A percentile compares a stretch with the other conserved stretches of the same genome.
These are phyloP conservation scores for Paramacrobiotus metropolitanus DNA, from an alignment of 1,140 invertebrate genomes.

Conservation along the genomic window DNA sequence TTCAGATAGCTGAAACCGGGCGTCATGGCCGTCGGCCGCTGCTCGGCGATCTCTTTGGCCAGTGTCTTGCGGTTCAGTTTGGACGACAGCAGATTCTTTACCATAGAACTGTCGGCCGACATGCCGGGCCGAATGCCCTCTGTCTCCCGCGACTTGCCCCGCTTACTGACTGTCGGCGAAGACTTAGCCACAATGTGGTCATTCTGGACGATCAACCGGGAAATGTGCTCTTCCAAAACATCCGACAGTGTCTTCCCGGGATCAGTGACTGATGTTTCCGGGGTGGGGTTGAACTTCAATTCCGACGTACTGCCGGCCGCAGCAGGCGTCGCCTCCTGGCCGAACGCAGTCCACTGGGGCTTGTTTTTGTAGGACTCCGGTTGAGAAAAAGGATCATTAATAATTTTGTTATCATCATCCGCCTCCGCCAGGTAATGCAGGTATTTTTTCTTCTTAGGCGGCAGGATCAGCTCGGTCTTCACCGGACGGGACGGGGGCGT, in stretches of 20 bases:
- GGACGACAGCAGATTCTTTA: background rate
- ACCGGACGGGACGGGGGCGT: background rate
- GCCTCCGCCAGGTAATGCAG: background rate
- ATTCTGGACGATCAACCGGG: background rate
- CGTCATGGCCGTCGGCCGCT: background rate
- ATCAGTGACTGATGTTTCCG: background rate
- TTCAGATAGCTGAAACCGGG: conserved; percentile 2
- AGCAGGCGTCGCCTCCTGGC: background rate
- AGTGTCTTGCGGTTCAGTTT: background rate
- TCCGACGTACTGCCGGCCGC: background rate
- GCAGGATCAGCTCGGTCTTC: conserved; percentile 1
- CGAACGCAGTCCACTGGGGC: background rate
- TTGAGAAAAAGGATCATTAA: background rate
- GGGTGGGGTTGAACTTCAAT: background rate
- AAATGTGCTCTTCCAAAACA: conserved; percentile 3
- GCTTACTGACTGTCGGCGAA: background rate
- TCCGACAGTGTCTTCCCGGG: background rate
- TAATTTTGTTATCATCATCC: background rate
- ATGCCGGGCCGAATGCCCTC: background rate
- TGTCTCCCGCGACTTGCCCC: background rate
- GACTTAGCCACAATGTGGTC: background rate
- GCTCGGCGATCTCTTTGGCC: background rate
- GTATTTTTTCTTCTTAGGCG: conserved; percentile 4
- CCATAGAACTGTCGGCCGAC: background rate
- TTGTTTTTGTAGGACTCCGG: background rate